Evolutionary conservation across 2,888 invertebrate species (phyloP).

Genomic region (Pseudococcus longispinus): DNA sequence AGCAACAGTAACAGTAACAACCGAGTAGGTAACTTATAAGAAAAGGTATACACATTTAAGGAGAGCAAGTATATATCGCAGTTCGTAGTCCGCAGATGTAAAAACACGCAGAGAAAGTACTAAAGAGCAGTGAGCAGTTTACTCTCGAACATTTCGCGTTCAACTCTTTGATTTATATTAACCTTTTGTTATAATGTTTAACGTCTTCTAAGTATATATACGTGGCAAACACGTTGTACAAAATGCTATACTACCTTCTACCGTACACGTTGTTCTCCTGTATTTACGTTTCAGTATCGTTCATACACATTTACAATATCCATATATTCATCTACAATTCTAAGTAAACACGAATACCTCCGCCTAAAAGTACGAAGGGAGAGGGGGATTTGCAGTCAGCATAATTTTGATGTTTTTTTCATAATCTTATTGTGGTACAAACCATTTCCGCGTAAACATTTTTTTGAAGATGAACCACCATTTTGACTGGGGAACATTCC

Average conservation of each 20-base stretch:
- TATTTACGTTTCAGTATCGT: neutral
- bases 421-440: too few relatives aligned
- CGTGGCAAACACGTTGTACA: conserved; percentile 3
- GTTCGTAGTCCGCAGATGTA: conserved; percentile 33
- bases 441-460: too few relatives aligned
- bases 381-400: too few relatives aligned
- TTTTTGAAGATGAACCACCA: too few relatives aligned
- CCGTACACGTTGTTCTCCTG: neutral
- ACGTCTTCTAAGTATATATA: neutral
- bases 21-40: neutral
- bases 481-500: too few relatives aligned
- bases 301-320: too few relatives aligned
- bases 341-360: too few relatives aligned
- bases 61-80: conserved; percentile 19
- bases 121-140: neutral
- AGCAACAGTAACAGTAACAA: neutral
- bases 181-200: conserved; percentile 39
- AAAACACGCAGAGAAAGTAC: conserved; percentile 33
- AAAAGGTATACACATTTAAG: conserved; percentile 28
- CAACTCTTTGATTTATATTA: conserved; percentile 44
- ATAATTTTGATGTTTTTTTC: too few relatives aligned
- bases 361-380: too few relatives aligned
- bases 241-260: neutral
- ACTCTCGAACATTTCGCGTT: neutral
- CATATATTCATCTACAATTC: too few relatives aligned